Evolutionary conservation across 37 sponge, comb jelly and placozoan species (phyloP).

Genomic region (Diacarnus erythraeanus): DNA sequence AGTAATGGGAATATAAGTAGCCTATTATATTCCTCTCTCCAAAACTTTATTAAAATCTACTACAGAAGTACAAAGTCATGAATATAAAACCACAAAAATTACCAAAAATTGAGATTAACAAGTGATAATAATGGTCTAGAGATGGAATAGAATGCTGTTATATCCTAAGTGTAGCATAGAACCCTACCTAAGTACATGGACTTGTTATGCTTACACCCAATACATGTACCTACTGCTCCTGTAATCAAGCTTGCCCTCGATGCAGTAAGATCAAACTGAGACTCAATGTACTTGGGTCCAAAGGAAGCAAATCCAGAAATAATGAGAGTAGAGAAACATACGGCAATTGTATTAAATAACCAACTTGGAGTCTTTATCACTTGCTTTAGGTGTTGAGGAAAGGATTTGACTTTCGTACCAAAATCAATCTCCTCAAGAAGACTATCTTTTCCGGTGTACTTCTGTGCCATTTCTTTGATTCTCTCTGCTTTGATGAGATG

Average conservation of each 20-base stretch:
- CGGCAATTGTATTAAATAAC: slow-evolving; percentile 50
- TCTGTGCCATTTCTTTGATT: slow-evolving; percentile 62
- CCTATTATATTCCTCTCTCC: too few relatives aligned
- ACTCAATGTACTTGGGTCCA: slow-evolving; percentile 77
- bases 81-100: too few relatives aligned
- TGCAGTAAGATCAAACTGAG: slow-evolving; percentile 68
- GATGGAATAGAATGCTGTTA: too few relatives aligned
- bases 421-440: slow-evolving; percentile 10
- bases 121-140: neutral
- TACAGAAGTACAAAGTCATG: too few relatives aligned
- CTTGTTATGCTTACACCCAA: too few relatives aligned
- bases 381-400: slow-evolving; percentile 54
- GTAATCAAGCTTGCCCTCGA: slow-evolving; percentile 45
- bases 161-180: too few relatives aligned
- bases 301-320: slow-evolving; percentile 67
- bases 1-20: too few relatives aligned
- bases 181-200: too few relatives aligned
- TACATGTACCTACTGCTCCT: slow-evolving; percentile 54
- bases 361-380: slow-evolving; percentile 61
- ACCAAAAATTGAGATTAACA: neutral
- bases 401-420: slow-evolving; percentile 15
- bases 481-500: slow-evolving; percentile 24
- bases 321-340: slow-evolving; percentile 31
- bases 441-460: slow-evolving; percentile 14
- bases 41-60: too few relatives aligned